These are phyloP conservation scores for Holotrichia oblita DNA, from an alignment of 1,140 invertebrate genomes.

Conservation along the genomic window DNA sequence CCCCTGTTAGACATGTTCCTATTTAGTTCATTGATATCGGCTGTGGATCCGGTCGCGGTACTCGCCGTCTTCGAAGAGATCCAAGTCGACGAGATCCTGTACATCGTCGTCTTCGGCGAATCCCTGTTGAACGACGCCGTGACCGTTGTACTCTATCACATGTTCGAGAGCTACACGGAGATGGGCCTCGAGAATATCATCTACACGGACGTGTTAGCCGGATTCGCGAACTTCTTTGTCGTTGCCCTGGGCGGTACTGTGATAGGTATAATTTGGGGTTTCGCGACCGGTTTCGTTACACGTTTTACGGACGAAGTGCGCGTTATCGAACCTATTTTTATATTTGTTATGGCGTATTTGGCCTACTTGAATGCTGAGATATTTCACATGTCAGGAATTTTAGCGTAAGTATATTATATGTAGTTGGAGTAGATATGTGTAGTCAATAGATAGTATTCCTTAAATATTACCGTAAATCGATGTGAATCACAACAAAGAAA, in stretches of 20 bases:
- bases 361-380: slow-evolving; percentile 97
- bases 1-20: slow-evolving; percentile 90
- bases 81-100: slow-evolving; percentile 97
- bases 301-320: slow-evolving; percentile 94
- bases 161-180: slow-evolving; percentile 91
- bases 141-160: slow-evolving; percentile 93
- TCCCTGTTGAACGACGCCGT: slow-evolving; percentile 97
- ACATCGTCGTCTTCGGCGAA: slow-evolving; percentile 99
- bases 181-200: slow-evolving; percentile 82
- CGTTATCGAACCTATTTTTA: slow-evolving; percentile 98
- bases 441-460: too few species aligned
- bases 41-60: slow-evolving; percentile 98
- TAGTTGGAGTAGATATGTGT: too few species aligned
- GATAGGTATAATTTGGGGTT: slow-evolving; percentile 95
- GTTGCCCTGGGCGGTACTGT: slow-evolving; percentile 93
- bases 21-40: slow-evolving; percentile 96
- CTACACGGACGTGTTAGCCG: slow-evolving; percentile 83
- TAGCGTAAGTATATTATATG: slow-evolving; percentile 94
- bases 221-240: slow-evolving; percentile 91
- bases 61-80: slow-evolving; percentile 99
- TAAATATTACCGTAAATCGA: too few species aligned
- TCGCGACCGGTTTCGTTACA: slow-evolving; percentile 94
- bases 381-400: slow-evolving; percentile 97
- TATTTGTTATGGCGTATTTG: slow-evolving; percentile 99
- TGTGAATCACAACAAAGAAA: too few species aligned